Evolutionary conservation across 1,140 invertebrate genomes (phyloP).

Genomic region (Uloborus diversus): DNA sequence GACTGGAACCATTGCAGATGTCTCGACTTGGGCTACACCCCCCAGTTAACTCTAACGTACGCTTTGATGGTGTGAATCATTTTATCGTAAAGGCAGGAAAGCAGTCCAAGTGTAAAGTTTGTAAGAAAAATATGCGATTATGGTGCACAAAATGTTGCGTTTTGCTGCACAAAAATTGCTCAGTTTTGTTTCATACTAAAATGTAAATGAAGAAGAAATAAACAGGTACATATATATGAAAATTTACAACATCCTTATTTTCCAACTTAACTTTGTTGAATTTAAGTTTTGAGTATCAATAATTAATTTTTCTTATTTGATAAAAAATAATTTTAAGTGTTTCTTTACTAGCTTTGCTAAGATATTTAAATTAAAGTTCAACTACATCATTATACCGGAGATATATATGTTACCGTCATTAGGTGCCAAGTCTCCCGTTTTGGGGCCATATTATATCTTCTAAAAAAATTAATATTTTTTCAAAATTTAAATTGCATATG

Average conservation of each 20-base stretch:
- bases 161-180: background rate
- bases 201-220: background rate
- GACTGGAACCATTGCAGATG: background rate
- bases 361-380: background rate
- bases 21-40: background rate
- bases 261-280: too few relatives aligned
- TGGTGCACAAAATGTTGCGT: background rate
- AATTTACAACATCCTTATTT: too few relatives aligned
- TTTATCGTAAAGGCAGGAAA: background rate
- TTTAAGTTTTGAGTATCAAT: background rate
- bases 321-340: slow-evolving; percentile 8
- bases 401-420: background rate
- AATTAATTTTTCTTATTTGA: background rate
- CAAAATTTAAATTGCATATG: too few relatives aligned
- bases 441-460: background rate
- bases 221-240: too few relatives aligned
- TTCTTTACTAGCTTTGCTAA: background rate
- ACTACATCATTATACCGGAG: too few relatives aligned
- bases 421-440: background rate
- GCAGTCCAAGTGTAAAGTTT: too few relatives aligned
- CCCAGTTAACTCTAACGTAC: background rate
- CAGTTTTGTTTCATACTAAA: background rate
- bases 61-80: background rate
- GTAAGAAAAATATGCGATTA: background rate
- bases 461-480: background rate